Percentiles rank a stretch among this genome's conserved stretches.
These are phyloP conservation scores for Orussus abietinus DNA, from an alignment of 1,140 invertebrate species.

Conservation along the genomic window DNA sequence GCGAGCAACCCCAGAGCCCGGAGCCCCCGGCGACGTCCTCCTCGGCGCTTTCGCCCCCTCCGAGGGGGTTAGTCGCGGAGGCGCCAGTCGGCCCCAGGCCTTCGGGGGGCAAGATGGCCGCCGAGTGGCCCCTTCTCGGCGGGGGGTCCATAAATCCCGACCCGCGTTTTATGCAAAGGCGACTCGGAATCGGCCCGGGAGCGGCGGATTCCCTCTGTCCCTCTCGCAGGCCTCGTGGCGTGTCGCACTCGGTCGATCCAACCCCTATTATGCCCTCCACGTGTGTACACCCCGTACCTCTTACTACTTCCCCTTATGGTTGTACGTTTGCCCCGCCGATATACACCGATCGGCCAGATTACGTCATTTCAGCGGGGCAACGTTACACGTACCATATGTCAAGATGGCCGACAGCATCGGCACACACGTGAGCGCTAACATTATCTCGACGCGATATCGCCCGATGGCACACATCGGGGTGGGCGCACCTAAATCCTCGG, in stretches of 20 bases:
- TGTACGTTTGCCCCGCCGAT: neutral
- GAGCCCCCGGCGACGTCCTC: too few species aligned
- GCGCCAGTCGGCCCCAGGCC: too few species aligned
- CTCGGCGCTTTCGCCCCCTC: slow-evolving; percentile 19
- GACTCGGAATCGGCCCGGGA: slow-evolving; percentile 17
- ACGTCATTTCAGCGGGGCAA: slow-evolving; percentile 21
- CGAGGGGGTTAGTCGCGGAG: too few species aligned
- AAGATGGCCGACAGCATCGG: slow-evolving; percentile 28
- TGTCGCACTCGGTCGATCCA: too few species aligned
- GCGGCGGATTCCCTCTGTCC: slow-evolving; percentile 1
- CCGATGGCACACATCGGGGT: slow-evolving; percentile 33
- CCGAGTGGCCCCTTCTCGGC: neutral
- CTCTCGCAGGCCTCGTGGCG: neutral
- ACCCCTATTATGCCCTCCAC: too few species aligned
- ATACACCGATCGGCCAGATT: slow-evolving; percentile 28
- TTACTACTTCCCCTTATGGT: too few species aligned
- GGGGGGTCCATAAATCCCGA: slow-evolving; percentile 19
- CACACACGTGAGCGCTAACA: slow-evolving; percentile 19
- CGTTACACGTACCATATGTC: slow-evolving; percentile 28
- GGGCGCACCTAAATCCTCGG: too few species aligned
- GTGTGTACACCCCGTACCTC: too few species aligned
- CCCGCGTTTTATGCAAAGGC: slow-evolving; percentile 20
- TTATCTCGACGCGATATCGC: slow-evolving; percentile 2
- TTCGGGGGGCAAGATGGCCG: neutral
- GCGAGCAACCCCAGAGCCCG: too few species aligned